Evolutionary conservation across 2,113 vertebrate species (phyloP).

Genomic region (Willisornis vidua): DNA sequence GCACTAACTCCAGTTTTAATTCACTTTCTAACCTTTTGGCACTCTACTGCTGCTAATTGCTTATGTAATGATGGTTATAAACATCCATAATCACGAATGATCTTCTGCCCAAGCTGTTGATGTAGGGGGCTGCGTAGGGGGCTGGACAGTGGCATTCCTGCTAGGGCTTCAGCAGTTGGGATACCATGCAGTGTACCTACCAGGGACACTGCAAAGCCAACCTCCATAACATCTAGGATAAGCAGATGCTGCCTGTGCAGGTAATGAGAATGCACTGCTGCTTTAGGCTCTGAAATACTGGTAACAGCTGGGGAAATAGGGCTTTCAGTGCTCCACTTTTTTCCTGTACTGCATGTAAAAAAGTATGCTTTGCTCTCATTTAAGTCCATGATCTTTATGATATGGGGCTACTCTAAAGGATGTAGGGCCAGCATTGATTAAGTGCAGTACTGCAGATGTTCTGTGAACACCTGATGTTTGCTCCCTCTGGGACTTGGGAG

Average conservation of each 20-base stretch:
- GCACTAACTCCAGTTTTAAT: not conserved
- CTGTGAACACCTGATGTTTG: not conserved
- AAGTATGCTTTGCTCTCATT: not conserved
- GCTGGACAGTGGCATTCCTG: not conserved
- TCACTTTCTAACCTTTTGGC: not conserved
- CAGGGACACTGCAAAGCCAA: not conserved
- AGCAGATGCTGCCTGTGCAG: not conserved
- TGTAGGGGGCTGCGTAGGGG: not conserved
- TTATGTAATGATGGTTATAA: not conserved
- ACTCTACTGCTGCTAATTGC: not conserved
- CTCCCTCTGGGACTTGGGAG: not conserved
- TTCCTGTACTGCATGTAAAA: not conserved
- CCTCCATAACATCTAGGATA: not conserved
- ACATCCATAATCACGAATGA: fast-evolving
- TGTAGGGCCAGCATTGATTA: not conserved
- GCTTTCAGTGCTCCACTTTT: not conserved
- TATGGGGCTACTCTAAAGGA: not conserved
- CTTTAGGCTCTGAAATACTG: not conserved
- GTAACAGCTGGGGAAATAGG: fast-evolving
- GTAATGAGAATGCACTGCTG: not conserved
- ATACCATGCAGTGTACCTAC: not conserved
- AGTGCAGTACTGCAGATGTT: not conserved
- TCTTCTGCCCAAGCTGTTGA: not conserved
- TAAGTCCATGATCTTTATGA: not conserved
- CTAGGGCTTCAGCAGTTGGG: not conserved